Evolutionary conservation across 2,113 vertebrate species (phyloP).

Genomic region (Microcebus murinus): DNA sequence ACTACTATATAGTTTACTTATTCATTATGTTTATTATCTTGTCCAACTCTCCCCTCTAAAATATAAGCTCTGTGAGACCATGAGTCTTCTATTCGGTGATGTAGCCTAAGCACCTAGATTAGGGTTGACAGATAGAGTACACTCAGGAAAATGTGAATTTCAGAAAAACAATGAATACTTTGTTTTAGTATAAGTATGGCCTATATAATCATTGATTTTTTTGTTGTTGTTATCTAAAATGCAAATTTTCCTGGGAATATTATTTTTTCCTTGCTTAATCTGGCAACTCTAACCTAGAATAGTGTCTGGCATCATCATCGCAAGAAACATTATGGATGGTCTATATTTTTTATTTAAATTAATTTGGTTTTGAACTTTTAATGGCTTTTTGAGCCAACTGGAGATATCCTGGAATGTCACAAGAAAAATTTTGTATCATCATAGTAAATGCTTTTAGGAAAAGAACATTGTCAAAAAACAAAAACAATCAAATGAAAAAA

Average conservation of each 20-base stretch:
- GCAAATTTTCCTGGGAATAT: background rate
- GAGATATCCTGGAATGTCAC: background rate
- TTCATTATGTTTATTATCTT: background rate
- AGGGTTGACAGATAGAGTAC: background rate
- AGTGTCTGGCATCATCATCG: background rate
- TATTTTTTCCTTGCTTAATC: background rate
- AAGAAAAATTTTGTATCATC: background rate
- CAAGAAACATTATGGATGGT: background rate
- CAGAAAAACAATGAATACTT: background rate
- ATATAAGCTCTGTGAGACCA: background rate
- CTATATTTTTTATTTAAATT: constrained; percentile 8
- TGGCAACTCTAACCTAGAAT: background rate
- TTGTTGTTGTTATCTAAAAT: background rate
- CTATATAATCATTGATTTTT: background rate
- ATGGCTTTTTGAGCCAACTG: background rate
- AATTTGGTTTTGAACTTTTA: background rate
- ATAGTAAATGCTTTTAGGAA: constrained; percentile 11
- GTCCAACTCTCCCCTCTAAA: background rate
- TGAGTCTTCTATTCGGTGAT: background rate
- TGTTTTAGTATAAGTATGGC: background rate
- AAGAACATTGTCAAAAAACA: background rate
- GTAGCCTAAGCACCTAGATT: background rate
- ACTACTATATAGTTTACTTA: background rate
- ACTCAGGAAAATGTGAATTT: background rate
- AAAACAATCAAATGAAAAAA: background rate